Base-by-base conservation (phyloP, 2,888 invertebrate genomes). In the Rotaria sp. region DNA sequence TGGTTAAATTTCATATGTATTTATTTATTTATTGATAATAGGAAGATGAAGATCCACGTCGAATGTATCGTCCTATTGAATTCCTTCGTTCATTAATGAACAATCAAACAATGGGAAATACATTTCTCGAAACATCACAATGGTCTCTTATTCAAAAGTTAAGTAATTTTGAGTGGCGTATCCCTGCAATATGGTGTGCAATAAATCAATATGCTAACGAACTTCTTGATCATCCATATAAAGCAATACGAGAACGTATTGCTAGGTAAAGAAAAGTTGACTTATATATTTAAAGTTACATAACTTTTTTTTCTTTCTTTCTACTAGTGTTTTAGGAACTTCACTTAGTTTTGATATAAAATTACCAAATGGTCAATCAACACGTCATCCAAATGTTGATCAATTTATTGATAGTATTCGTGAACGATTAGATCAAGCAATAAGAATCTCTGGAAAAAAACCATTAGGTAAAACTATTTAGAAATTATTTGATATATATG, bases 241-340 rank as follows among this genome's bases (percentile, higher is more conserved):
- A 96, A 90, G 95, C 95, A 90, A 94, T 96, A 13, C 92, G 96
- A 10, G 94, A 95, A 88, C 93, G 94, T 85, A 92, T 96, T 38
- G 95, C 94, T 88, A 93, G 93, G 93, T 94, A 90, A 88, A 2
- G 7, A 30, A 74, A 13, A 41, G 8, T 15, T 41, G 8, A 13
- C 0, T 18, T 1, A 24, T 41, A 3, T 11, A 8, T n/a, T 13
- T 30, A 30, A 59, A 59, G 10, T 45, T n/a, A 50, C n/a, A 50
- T 50, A 13, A 18, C 15, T 50, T 15, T 50, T 0, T 18, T 50
- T 15, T 50, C 18, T 50, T 50, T 50, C 15, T 67, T 5, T 67
- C 18, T 35, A 18, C 38, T 35, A 67, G 67, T 38, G 21, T 67
- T 21, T 18, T 67, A 67, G 30, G 21, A 2, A 21, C 30, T 13